A percentile compares a stretch with the other conserved stretches of the same genome.
Evolutionary conservation across 2,797 vertebrate species (phyloP).

Genomic region (Florisuga fusca): DNA sequence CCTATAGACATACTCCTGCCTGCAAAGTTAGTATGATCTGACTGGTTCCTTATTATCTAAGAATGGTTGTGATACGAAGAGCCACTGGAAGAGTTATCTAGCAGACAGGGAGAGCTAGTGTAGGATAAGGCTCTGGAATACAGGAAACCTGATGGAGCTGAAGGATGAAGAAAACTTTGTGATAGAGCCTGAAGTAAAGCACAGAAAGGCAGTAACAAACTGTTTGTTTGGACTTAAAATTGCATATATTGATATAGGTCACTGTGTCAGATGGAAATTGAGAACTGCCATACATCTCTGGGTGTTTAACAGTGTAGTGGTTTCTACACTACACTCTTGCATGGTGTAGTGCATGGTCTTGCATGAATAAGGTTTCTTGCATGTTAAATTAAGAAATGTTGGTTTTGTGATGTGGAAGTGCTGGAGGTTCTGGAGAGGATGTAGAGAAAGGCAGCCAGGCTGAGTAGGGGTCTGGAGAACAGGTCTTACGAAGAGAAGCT

Average conservation of each 20-base stretch:
- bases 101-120: neutral
- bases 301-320: neutral
- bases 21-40: neutral
- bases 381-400: neutral
- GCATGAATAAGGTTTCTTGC: neutral
- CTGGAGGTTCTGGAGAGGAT: too few species aligned
- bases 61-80: neutral
- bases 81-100: neutral
- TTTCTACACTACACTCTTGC: too few species aligned
- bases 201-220: neutral
- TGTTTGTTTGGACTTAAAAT: slow-evolving; percentile 12
- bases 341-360: too few species aligned
- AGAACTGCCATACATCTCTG: neutral
- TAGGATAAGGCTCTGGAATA: neutral
- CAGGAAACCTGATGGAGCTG: neutral
- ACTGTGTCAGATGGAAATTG: neutral
- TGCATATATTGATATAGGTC: neutral
- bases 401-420: neutral
- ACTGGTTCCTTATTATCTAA: neutral
- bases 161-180: slow-evolving; percentile 33
- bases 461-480: too few species aligned
- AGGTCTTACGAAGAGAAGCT: too few species aligned
- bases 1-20: fast-evolving
- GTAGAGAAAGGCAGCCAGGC: too few species aligned
- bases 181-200: neutral